A percentile compares a stretch with the other conserved stretches of the same genome.
Conservation (phyloP, 2,888 invertebrate species). For the Torymus texanus region DNA sequence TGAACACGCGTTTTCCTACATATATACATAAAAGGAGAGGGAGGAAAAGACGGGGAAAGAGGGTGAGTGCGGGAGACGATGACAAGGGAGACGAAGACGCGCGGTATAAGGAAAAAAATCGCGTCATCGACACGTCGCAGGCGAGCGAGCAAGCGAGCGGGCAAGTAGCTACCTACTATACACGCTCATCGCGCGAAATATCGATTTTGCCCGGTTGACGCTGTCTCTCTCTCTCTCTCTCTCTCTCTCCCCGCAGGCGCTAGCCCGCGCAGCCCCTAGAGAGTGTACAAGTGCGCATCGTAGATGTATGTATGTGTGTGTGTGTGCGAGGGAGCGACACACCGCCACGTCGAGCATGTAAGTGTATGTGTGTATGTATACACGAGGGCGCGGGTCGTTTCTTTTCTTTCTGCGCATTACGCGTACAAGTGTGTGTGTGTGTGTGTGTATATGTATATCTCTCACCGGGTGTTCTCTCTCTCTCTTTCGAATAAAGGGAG, state of each 20-base stretch:
- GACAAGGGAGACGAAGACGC: background rate
- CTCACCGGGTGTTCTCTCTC: no score
- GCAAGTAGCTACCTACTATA: no score
- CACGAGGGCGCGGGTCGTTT: background rate
- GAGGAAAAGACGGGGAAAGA: no score
- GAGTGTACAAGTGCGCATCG: no score
- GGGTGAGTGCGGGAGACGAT: background rate
- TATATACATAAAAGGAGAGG: background rate
- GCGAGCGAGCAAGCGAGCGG: background rate
- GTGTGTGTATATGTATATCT: background rate
- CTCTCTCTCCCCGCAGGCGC: background rate
- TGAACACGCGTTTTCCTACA: background rate
- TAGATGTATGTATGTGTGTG: no score
- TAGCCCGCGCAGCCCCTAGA: no score
- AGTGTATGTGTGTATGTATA: no score
- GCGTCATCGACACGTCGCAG: constrained; percentile 45
- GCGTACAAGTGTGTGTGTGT: background rate
- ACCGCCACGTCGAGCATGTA: no score
- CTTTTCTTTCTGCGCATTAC: background rate
- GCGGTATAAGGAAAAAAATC: constrained; percentile 28
- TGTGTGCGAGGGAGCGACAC: no score
- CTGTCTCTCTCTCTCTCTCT: constrained; percentile 21
- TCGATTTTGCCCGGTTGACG: constrained; percentile 41
- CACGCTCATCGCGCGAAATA: constrained; percentile 43
- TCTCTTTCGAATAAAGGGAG: background rate